Evolutionary conservation across 2,888 invertebrate genomes (phyloP), one percentile per base, ranked within the genome.

Genomic region (Drosophila kambysellisi): DNA sequence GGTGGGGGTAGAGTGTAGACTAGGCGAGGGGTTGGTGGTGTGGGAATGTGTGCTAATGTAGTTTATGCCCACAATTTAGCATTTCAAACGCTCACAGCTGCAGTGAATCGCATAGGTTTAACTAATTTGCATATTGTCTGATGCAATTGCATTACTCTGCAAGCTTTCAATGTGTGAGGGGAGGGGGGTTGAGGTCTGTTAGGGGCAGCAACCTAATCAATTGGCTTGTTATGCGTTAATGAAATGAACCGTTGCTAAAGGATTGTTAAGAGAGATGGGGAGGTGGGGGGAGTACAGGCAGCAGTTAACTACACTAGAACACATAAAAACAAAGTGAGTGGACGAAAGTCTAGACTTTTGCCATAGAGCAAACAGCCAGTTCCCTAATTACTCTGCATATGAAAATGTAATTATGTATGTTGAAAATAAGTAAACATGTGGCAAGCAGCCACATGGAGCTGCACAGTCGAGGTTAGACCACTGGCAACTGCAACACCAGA

Each of bases 21-120:
- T n/a, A 6, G 30, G 29, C 4, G 11, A 9, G 32, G 39, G 33
- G 29, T 6, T 11, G 11, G 2, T 46, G 65, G 48, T 52, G 48
- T 58, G 39, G 60, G 64, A 65, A 72, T 74, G 74, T 64, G 68
- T 82, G 70, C 78, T 82, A 78, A 82, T 86, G 87, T 71, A 82
- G 87, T 86, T 86, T 79, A 86, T 84, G 80, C 75, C 87, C 83
- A 83, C 83, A 86, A 84, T 84, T 84, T 83, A 86, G 81, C 83
- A 86, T 81, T 68, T 77, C 43, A 75, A 76, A 54, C 70, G 63
- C 70, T 71, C 63, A 64, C 87, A 87, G 81, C 71, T 76, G 83
- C 87, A 79, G 61, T 70, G 70, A 78, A 80, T 64, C 76, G 76
- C 78, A 70, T 78, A 76, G 73, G 77, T 71, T 74, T 76, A 73